phyloP scores from a whole-genome alignment of 2,113 vertebrate species.

The Gallinago jamesoni region DNA sequence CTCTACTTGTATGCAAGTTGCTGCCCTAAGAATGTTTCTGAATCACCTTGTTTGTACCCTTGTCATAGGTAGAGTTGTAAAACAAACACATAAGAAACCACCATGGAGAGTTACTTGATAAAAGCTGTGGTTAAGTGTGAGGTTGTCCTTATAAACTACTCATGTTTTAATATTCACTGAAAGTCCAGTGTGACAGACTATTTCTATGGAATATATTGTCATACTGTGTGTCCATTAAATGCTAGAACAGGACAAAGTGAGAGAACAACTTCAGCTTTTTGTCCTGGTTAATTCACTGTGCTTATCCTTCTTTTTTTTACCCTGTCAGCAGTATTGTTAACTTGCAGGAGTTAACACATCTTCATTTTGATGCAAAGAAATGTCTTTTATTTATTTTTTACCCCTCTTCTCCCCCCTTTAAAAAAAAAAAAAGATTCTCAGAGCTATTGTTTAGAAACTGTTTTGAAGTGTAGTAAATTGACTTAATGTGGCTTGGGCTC shows the following conservation, averaged over 20 bases:
- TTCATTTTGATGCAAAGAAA: neutral
- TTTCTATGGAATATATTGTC: neutral
- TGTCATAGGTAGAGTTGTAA: neutral
- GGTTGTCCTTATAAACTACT: neutral
- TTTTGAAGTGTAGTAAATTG: conserved; percentile 20
- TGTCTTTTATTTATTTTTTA: neutral
- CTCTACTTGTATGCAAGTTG: neutral
- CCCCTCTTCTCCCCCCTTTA: neutral
- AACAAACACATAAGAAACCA: neutral
- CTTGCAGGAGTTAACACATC: neutral
- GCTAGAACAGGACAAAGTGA: neutral
- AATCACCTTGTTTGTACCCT: neutral
- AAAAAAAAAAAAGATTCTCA: neutral
- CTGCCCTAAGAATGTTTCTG: neutral
- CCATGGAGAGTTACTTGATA: neutral
- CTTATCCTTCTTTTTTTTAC: neutral
- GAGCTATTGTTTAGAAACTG: neutral
- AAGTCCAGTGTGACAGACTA: neutral
- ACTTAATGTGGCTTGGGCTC: conserved; percentile 6
- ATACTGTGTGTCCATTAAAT: neutral
- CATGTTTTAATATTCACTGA: neutral
- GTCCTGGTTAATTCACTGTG: neutral
- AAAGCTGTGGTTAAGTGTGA: neutral
- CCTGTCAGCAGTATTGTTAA: neutral
- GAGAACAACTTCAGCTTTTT: neutral